Evolutionary conservation across 2,888 invertebrate genomes (phyloP).

Genomic region (Agelastica alni): DNA sequence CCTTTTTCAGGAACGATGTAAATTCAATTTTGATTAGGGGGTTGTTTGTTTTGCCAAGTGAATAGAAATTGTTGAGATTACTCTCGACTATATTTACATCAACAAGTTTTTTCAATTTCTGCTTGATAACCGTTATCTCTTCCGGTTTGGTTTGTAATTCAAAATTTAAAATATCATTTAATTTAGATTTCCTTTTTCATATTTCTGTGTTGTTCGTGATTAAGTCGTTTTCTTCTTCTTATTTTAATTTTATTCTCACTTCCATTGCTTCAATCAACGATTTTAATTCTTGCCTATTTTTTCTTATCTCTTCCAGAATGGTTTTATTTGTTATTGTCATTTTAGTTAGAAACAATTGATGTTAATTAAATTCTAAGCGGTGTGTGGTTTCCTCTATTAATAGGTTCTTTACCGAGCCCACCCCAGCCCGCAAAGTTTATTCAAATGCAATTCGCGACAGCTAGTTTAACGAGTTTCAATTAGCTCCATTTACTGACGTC

Average conservation of each 20-base stretch:
- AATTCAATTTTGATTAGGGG: constrained; percentile 1
- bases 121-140: neutral
- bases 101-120: neutral
- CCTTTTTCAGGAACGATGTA: constrained; percentile 1
- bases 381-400: too few species aligned
- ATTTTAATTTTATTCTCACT: neutral
- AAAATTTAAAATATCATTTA: neutral
- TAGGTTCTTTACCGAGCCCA: too few species aligned
- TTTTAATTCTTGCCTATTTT: neutral
- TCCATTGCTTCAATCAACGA: neutral
- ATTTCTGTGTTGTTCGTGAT: neutral
- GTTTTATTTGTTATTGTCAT: neutral
- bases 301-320: neutral
- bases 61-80: constrained; percentile 1
- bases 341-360: too few species aligned
- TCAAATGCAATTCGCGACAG: too few species aligned
- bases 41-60: neutral
- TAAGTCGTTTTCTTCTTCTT: neutral
- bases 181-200: neutral
- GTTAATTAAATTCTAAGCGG: too few species aligned
- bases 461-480: too few species aligned
- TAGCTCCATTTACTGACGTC: too few species aligned
- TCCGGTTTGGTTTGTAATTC: neutral
- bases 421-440: too few species aligned
- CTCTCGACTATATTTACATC: neutral